Evolutionary conservation across 35 echinoderm and acorn worm genomes (phyloP), one percentile per base, ranked within the genome.

Genomic region (Nesometra sesokonis): DNA sequence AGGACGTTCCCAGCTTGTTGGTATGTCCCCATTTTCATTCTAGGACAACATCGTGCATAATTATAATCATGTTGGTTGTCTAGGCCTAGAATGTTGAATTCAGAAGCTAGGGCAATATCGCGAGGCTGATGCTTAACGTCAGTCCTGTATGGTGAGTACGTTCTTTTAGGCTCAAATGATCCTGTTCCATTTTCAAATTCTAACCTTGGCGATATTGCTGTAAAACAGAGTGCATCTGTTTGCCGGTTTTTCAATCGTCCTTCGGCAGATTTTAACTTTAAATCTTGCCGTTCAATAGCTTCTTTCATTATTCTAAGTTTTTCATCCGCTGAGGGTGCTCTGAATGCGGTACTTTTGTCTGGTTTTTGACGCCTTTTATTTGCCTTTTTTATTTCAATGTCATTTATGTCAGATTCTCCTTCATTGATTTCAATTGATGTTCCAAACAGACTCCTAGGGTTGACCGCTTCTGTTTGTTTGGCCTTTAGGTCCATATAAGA

Each of bases 371-470:
- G 84, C 32, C 39, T 76, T 35, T 83, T 47, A 31, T 85, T 79
- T 0, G 85, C 46, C 83, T 89, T 78, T 11, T 91, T 32, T 3
- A 84, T 85, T 5, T 86, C 77, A 23, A 80, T 77, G 35, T 91
- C 86, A 47, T 35, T 30, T 9, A 89, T 36, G 23, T 87, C 90
- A 33, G 91, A 33, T 38, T 87, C 81, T 7, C 27, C 33, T 40
- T 92, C 86, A 67, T 92, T 94, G 79, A 99, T 93, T 88, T 99
- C 96, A 5, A 91, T 81, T 15, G 82, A 46, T 33, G 96, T 94
- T 13, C 96, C 96, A 90, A 99, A 99, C 30, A 99, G 77, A 77
- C 90, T 99, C 17, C 96, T 86, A 17, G 96, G 96, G 29, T 92
- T 78, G 77, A 94, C 93, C 31, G 92, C 93, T 79, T 99, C 57